Conservation (phyloP, 2,888 invertebrate genomes). For the Heliothis peltigera region DNA sequence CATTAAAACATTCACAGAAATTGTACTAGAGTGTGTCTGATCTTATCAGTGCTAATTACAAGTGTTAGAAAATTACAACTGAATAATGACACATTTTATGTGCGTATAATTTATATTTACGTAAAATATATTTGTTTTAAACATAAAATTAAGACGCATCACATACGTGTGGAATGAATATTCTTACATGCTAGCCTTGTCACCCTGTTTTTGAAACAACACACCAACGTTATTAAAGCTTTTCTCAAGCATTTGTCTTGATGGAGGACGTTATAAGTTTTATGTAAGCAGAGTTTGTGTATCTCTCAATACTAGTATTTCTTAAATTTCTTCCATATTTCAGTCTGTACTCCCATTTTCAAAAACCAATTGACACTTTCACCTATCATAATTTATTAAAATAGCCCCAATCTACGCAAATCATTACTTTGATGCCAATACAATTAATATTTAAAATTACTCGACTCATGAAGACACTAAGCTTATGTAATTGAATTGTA, state of each 20-base stretch:
- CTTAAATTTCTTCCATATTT: neutral
- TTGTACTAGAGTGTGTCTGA: slow-evolving; percentile 6
- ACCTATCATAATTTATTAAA: neutral
- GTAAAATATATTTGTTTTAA: slow-evolving; percentile 12
- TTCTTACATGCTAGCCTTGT: slow-evolving; percentile 37
- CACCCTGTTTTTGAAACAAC: slow-evolving; percentile 51
- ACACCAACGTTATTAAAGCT: slow-evolving; percentile 32
- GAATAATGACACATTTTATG: slow-evolving; percentile 44
- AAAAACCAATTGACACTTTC: neutral
- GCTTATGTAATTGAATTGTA: neutral
- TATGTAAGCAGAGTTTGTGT: too few relatives aligned
- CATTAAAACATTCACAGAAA: neutral
- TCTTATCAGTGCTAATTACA: slow-evolving; percentile 11
- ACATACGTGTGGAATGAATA: slow-evolving; percentile 51
- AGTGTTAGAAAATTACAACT: neutral
- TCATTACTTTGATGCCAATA: neutral
- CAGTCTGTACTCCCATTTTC: neutral
- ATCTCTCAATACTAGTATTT: too few relatives aligned
- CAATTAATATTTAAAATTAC: too few relatives aligned
- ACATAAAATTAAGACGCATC: slow-evolving; percentile 17
- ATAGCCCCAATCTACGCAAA: neutral
- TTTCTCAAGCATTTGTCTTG: slow-evolving; percentile 4
- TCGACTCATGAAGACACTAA: neutral
- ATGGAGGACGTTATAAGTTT: neutral
- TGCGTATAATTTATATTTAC: slow-evolving; percentile 20